phyloP scores from a whole-genome alignment of 2,113 vertebrate genomes.

The Salvelinus alpinus region DNA sequence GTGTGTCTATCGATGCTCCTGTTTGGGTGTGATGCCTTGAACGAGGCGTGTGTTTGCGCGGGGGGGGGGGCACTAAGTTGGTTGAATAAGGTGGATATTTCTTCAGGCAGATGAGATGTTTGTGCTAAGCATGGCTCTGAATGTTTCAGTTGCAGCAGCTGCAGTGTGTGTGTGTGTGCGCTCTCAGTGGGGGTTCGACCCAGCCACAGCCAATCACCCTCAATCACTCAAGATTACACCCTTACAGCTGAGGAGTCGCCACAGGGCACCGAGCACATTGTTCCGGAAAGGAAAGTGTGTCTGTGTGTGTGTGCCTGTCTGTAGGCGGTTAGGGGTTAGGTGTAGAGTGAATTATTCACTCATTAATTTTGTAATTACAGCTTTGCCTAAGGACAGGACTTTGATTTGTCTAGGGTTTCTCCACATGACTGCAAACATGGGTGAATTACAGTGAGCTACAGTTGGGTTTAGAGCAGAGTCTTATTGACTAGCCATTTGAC shows the following conservation, averaged over 20 bases:
- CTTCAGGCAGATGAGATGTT: conserved; percentile 64
- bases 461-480: not conserved
- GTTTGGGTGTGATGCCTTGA: conserved; percentile 14
- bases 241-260: conserved; percentile 56
- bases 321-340: conserved; percentile 24
- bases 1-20: conserved; percentile 14
- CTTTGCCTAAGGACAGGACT: conserved; percentile 14
- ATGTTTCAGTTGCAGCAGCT: conserved; percentile 56
- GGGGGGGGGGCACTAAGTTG: conserved; percentile 53
- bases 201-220: conserved; percentile 64
- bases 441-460: not conserved
- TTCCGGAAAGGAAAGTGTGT: conserved; percentile 40
- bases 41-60: conserved; percentile 35
- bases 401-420: not conserved
- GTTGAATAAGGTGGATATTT: conserved; percentile 66
- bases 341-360: conserved; percentile 41
- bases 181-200: conserved; percentile 26
- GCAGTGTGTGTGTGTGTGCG: not conserved
- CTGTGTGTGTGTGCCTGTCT: not conserved
- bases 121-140: conserved; percentile 47
- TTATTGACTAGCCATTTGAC: not conserved
- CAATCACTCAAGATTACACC: conserved; percentile 61
- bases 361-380: conserved; percentile 49
- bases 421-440: not conserved
- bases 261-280: conserved; percentile 36